Evolutionary conservation across 1,140 invertebrate genomes (phyloP).

Genomic region (Alviniconcha marisindica): DNA sequence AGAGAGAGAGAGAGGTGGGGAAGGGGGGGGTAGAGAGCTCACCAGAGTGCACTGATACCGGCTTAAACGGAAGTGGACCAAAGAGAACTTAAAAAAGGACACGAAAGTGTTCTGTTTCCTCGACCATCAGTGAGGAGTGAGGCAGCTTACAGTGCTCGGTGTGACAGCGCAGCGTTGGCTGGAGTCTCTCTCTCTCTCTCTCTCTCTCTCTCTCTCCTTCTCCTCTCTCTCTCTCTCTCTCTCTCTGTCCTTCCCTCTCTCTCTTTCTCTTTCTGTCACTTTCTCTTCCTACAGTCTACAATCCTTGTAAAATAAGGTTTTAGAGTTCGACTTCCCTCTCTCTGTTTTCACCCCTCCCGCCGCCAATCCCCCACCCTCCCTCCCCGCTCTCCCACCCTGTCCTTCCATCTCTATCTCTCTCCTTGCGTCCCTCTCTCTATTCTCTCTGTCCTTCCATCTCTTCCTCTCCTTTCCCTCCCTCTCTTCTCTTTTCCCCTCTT

Average conservation of each 20-base stretch:
- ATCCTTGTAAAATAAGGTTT: no score
- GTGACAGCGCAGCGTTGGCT: no score
- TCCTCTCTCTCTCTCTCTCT: background rate
- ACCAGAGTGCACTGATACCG: no score
- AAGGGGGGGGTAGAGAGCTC: no score
- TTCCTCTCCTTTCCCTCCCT: background rate
- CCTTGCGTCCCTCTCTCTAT: slow-evolving; percentile 9
- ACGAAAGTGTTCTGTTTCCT: no score
- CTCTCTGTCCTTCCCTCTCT: background rate
- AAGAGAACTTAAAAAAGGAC: no score
- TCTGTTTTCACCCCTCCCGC: background rate
- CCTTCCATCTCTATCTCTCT: slow-evolving; percentile 1
- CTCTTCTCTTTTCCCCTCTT: background rate
- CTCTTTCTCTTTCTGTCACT: background rate
- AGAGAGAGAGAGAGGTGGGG: no score
- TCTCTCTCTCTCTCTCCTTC: slow-evolving; percentile 17
- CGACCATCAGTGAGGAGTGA: no score
- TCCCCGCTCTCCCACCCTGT: background rate
- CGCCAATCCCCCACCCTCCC: background rate
- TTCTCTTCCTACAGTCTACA: no score
- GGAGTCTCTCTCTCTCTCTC: background rate
- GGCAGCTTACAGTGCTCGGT: no score
- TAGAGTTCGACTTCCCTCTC: background rate
- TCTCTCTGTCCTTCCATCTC: background rate
- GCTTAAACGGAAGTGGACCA: no score